Conservation (phyloP, 1,140 invertebrate genomes). For the Penaeus indicus region DNA sequence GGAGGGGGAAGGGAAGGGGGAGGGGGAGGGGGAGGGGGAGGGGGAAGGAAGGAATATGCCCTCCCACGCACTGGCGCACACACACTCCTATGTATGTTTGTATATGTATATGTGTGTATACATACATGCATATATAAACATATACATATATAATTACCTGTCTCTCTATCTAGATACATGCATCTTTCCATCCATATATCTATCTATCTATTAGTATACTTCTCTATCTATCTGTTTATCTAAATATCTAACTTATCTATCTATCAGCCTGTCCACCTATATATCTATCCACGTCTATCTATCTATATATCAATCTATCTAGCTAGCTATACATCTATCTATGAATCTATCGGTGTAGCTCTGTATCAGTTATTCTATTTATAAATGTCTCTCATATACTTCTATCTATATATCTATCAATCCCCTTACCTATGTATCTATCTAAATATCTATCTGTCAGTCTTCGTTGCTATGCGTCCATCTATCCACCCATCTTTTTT, state of each 20-base stretch:
- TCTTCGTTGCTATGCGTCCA: background rate
- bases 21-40: too few relatives aligned
- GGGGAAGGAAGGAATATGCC: too few relatives aligned
- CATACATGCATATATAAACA: too few relatives aligned
- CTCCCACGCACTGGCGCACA: too few relatives aligned
- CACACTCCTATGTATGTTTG: too few relatives aligned
- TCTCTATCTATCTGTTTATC: background rate
- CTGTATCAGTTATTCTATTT: background rate
- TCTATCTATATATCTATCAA: slow-evolving; percentile 1
- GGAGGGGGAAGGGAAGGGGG: too few relatives aligned
- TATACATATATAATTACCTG: background rate
- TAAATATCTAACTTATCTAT: too few relatives aligned
- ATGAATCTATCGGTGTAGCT: background rate
- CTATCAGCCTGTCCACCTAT: too few relatives aligned
- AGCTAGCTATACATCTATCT: slow-evolving; percentile 4
- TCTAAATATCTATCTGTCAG: too few relatives aligned
- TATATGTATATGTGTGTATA: too few relatives aligned
- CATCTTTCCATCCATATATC: background rate
- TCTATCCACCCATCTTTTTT: background rate
- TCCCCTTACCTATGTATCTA: too few relatives aligned
- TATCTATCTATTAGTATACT: background rate
- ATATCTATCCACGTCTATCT: background rate
- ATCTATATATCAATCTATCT: slow-evolving; percentile 3
- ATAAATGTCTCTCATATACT: background rate
- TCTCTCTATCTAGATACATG: background rate